Evolutionary conservation across 2,888 invertebrate genomes (phyloP).

Genomic region (Tinea pellionella): DNA sequence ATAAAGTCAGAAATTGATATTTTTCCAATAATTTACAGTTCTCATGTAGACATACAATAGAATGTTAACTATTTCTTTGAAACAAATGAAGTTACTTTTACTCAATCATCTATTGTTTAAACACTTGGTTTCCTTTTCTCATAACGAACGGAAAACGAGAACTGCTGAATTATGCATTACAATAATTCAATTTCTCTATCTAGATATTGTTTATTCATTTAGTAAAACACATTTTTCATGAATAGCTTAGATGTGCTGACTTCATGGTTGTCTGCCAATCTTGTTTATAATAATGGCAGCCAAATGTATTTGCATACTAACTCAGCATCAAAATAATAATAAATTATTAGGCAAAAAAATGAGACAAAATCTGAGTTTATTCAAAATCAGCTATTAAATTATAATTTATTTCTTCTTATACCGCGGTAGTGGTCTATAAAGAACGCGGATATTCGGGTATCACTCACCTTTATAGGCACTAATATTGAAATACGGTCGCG

Average conservation of each 20-base stretch:
- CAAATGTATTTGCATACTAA: background rate
- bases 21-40: background rate
- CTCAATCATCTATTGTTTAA: background rate
- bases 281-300: background rate
- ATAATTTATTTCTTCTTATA: conserved; percentile 39
- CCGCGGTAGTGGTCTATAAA: conserved; percentile 34
- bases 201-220: background rate
- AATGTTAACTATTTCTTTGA: background rate
- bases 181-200: background rate
- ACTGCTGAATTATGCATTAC: background rate
- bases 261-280: no score
- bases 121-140: background rate
- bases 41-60: background rate
- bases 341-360: background rate
- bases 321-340: background rate
- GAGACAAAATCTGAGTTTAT: conserved; percentile 2
- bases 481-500: conserved; percentile 54
- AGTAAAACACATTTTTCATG: no score
- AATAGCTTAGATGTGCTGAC: no score
- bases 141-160: background rate
- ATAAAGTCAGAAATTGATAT: background rate
- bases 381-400: conserved; percentile 19
- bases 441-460: conserved; percentile 43
- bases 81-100: conserved; percentile 1
- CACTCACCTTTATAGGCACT: conserved; percentile 60